Percentiles rank a stretch among this genome's conserved stretches.
phyloP scores from a whole-genome alignment of 2,797 vertebrate species.

The Darevskia mixta region DNA sequence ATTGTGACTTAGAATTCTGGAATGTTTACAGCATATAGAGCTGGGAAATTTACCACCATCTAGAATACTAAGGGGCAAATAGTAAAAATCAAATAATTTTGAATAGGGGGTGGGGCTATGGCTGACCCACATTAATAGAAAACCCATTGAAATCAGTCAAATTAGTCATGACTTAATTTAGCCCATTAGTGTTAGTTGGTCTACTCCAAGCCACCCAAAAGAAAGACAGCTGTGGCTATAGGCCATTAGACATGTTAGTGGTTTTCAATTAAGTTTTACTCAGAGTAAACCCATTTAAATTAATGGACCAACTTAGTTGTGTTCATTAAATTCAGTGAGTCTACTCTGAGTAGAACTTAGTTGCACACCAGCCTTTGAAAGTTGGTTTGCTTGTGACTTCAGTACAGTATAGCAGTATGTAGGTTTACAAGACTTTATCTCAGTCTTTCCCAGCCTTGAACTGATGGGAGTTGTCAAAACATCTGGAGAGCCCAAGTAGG shows the following conservation, averaged over 20 bases:
- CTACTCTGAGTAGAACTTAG: no score
- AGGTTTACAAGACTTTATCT: neutral
- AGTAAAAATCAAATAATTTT: neutral
- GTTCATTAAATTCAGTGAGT: neutral
- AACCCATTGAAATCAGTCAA: no score
- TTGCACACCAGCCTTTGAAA: neutral
- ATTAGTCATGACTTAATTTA: no score
- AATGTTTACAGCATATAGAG: neutral
- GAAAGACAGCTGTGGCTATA: no score
- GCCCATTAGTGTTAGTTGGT: no score
- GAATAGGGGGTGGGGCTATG: neutral
- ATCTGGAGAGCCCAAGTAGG: no score
- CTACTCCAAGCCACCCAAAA: neutral
- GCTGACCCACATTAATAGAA: no score
- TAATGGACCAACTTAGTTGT: no score
- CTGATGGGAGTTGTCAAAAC: no score
- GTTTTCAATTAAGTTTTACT: no score
- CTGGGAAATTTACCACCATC: neutral
- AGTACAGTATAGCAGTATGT: neutral
- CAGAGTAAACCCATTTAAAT: no score
- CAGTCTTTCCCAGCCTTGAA: no score
- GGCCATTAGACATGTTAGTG: neutral
- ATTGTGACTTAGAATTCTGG: neutral
- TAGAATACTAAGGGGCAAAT: neutral
- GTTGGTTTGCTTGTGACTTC: neutral